Evolutionary conservation across 2,113 vertebrate species (phyloP).

Genomic region (Pachypanchax playfairii): DNA sequence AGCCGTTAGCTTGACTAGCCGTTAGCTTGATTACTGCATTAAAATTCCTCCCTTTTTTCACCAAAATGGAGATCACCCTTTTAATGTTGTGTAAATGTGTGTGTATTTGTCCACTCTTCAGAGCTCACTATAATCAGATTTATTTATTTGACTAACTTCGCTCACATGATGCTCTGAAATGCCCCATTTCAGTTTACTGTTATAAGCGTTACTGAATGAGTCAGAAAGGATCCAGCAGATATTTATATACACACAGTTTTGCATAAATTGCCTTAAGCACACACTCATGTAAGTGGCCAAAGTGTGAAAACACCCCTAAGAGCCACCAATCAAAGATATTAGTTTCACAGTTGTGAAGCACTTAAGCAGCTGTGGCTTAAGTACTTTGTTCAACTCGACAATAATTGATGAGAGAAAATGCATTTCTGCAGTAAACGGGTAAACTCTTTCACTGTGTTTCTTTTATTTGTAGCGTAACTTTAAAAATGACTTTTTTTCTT

Average conservation of each 20-base stretch:
- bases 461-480: neutral
- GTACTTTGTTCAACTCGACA: slow-evolving; percentile 28
- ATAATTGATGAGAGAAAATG: slow-evolving; percentile 15
- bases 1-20: too few species aligned
- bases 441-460: neutral
- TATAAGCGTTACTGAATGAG: slow-evolving; percentile 3
- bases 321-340: slow-evolving; percentile 31
- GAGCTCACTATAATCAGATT: neutral
- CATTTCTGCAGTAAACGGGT: slow-evolving; percentile 1
- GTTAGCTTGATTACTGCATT: too few species aligned
- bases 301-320: slow-evolving; percentile 35
- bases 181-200: neutral
- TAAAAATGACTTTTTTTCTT: neutral
- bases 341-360: slow-evolving; percentile 25
- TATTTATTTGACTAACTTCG: neutral
- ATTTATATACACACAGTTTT: slow-evolving; percentile 3
- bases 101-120: neutral
- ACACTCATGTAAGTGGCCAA: slow-evolving; percentile 11
- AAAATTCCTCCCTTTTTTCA: too few species aligned
- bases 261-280: neutral
- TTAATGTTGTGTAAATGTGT: neutral
- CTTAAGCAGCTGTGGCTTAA: slow-evolving; percentile 20
- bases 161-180: slow-evolving; percentile 1
- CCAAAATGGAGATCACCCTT: neutral
- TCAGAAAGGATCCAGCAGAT: slow-evolving; percentile 12